These are phyloP conservation scores for Hyaena hyaena DNA, from an alignment of 2,113 vertebrate species.

Conservation along the genomic window DNA sequence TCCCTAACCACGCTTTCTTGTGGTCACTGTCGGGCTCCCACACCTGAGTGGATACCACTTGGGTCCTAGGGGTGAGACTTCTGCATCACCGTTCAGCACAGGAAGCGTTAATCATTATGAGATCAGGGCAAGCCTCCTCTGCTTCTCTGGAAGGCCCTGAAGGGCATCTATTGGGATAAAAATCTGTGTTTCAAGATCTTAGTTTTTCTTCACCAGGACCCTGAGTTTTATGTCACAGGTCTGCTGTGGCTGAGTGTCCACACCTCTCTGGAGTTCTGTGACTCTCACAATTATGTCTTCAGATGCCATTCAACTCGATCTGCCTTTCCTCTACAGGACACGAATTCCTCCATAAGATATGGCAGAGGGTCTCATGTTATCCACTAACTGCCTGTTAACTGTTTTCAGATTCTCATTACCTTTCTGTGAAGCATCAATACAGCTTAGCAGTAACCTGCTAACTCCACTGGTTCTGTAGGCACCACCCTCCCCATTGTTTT, in stretches of 20 bases:
- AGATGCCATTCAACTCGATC: neutral
- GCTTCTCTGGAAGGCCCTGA: too few relatives aligned
- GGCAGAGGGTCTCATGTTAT: neutral
- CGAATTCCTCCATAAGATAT: neutral
- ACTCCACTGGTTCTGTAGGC: neutral
- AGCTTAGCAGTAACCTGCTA: neutral
- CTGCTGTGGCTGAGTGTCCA: neutral
- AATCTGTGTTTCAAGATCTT: too few relatives aligned
- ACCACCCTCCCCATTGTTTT: too few relatives aligned
- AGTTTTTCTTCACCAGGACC: neutral
- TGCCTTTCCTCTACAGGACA: neutral
- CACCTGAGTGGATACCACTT: too few relatives aligned
- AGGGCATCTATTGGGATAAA: too few relatives aligned
- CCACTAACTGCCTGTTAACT: neutral
- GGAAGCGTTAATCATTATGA: too few relatives aligned
- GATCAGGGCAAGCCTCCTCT: too few relatives aligned
- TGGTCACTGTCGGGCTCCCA: too few relatives aligned
- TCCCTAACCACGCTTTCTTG: too few relatives aligned
- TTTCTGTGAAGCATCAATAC: neutral
- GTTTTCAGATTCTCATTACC: neutral
- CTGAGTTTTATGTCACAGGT: neutral
- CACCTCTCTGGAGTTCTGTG: neutral
- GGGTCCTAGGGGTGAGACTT: too few relatives aligned
- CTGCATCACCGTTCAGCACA: too few relatives aligned
- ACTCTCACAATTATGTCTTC: neutral